A percentile compares a stretch with the other conserved stretches of the same genome.
Conservation (phyloP, 2,888 invertebrate genomes). For the Punctoribates punctum region DNA sequence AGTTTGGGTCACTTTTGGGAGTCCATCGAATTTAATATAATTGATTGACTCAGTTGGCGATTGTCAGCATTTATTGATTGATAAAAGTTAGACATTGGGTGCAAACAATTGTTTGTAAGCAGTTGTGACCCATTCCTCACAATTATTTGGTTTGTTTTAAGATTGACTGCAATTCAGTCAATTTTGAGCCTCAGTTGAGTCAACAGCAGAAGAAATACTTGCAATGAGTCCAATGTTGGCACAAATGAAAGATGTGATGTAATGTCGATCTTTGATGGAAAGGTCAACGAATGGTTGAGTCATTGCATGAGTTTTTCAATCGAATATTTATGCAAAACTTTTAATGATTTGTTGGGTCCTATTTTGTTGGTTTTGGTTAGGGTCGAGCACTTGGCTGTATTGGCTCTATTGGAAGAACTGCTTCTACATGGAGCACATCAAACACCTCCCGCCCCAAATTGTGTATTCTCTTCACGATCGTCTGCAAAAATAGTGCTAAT, state of each 20-base stretch:
- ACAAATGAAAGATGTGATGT: not conserved
- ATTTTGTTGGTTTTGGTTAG: conserved; percentile 19
- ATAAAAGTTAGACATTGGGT: no score
- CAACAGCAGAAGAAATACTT: not conserved
- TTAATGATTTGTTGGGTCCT: conserved; percentile 28
- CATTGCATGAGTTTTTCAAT: conserved; percentile 17
- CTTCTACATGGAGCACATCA: conserved; percentile 30
- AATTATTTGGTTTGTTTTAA: conserved; percentile 12
- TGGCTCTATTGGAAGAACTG: not conserved
- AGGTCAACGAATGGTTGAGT: not conserved
- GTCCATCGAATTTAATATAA: not conserved
- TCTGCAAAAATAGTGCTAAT: conserved; percentile 15
- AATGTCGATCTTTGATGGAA: not conserved
- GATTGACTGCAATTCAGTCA: not conserved
- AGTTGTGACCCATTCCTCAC: not conserved
- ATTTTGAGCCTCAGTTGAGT: not conserved
- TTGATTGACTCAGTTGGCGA: no score
- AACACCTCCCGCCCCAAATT: conserved; percentile 26
- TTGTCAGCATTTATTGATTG: no score
- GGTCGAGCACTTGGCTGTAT: not conserved
- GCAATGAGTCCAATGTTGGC: not conserved
- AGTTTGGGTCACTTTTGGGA: conserved; percentile 14
- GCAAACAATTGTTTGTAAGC: no score
- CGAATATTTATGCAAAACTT: conserved; percentile 22
- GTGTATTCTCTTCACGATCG: conserved; percentile 25